Percentiles rank a stretch among this genome's conserved stretches.
Conservation (phyloP, 1,140 invertebrate species). For the Brachionus plicatilis region DNA sequence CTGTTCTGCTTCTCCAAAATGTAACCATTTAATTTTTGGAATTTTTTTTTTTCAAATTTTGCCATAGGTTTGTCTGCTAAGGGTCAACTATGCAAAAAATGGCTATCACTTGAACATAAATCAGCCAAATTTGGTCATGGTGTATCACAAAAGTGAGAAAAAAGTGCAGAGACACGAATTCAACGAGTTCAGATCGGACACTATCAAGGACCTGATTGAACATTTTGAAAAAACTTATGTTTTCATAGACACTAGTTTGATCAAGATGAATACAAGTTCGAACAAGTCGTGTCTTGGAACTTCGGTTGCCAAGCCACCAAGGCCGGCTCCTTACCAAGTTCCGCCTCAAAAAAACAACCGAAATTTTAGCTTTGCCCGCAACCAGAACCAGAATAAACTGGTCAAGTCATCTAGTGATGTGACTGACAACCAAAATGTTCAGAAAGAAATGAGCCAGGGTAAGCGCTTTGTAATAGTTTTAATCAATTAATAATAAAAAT, state of each 20-base stretch:
- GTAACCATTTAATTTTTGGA: background rate
- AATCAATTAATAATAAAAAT: background rate
- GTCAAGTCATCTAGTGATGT: background rate
- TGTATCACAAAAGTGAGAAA: background rate
- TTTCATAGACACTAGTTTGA: conserved; percentile 30
- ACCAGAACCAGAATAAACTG: background rate
- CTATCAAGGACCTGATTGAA: background rate
- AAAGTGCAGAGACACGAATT: background rate
- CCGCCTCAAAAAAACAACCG: background rate
- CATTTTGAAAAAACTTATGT: conserved; percentile 24
- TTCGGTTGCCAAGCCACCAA: background rate
- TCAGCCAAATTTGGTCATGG: background rate
- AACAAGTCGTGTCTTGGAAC: background rate
- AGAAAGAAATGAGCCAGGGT: conserved; percentile 12
- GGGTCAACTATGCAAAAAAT: conserved; percentile 11
- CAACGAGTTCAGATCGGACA: background rate
- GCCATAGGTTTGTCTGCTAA: conserved; percentile 15
- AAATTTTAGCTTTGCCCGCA: background rate
- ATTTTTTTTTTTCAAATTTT: background rate
- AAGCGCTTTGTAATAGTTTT: background rate
- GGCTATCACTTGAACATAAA: conserved; percentile 39
- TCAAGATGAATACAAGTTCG: background rate
- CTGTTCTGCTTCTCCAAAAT: conserved; percentile 24
- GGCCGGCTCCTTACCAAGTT: background rate
- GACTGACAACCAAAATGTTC: background rate